phyloP scores from a whole-genome alignment of 1,140 invertebrate genomes.

The Heliconius nattereri region DNA sequence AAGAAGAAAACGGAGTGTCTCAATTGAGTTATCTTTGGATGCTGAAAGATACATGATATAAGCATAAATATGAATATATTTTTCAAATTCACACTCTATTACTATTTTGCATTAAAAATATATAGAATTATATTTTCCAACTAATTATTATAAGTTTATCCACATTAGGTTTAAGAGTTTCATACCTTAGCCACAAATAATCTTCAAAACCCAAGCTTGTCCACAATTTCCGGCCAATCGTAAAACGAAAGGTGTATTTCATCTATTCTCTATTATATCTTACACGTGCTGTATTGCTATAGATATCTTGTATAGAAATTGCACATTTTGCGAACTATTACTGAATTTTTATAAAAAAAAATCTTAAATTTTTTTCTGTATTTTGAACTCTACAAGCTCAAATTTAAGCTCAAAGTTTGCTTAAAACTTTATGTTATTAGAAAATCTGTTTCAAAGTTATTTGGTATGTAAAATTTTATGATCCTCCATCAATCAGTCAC shows the following conservation, averaged over 20 bases:
- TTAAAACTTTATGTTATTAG: not conserved
- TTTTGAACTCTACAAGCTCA: not conserved
- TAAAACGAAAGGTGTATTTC: not conserved
- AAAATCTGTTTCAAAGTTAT: not conserved
- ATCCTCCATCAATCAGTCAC: constrained; percentile 12
- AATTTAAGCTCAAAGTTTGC: not conserved
- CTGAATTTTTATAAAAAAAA: not conserved
- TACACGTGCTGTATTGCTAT: not conserved
- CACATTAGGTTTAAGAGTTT: too few species aligned
- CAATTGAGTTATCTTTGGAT: too few species aligned
- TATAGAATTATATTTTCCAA: too few species aligned
- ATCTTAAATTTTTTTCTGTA: not conserved
- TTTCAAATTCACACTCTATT: too few species aligned
- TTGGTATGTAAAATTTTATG: constrained; percentile 7
- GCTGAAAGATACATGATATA: too few species aligned
- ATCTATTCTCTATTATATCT: not conserved
- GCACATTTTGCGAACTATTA: constrained; percentile 3
- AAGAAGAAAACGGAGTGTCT: too few species aligned
- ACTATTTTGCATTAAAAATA: too few species aligned
- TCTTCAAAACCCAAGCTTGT: not conserved
- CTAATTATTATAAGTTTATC: too few species aligned
- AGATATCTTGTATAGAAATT: constrained; percentile 7
- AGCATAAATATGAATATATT: too few species aligned
- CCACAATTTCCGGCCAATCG: constrained; percentile 1
- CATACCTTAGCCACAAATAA: not conserved